These are phyloP conservation scores for Sinella curviseta DNA, from an alignment of 1,140 invertebrate genomes.

Conservation along the genomic window DNA sequence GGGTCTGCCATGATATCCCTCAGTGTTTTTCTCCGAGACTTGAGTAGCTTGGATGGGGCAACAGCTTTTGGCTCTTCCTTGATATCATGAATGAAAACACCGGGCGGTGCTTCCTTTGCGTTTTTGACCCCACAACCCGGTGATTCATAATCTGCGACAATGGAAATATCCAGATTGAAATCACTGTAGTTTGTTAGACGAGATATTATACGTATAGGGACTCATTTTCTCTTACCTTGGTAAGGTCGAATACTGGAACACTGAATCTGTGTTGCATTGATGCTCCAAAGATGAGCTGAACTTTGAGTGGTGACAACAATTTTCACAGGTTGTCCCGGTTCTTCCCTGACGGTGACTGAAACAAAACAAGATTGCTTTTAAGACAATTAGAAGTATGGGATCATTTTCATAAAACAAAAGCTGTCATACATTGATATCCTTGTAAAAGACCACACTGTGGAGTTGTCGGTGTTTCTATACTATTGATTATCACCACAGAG, in stretches of 20 bases:
- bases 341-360: constrained; percentile 52
- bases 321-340: constrained; percentile 51
- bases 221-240: neutral
- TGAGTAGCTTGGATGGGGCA: neutral
- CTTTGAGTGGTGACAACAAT: constrained; percentile 54
- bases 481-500: constrained; percentile 54
- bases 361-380: constrained; percentile 17
- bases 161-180: too few species aligned
- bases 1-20: neutral
- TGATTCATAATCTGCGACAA: neutral
- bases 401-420: neutral
- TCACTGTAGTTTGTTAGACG: too few species aligned
- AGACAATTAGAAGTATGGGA: neutral
- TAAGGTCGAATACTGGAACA: constrained; percentile 49
- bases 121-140: constrained; percentile 6
- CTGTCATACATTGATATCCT: constrained; percentile 54
- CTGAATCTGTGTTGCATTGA: constrained; percentile 52
- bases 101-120: neutral
- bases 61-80: neutral
- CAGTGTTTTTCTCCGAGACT: neutral
- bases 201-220: too few species aligned
- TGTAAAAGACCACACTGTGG: constrained; percentile 53
- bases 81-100: neutral
- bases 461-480: constrained; percentile 53
- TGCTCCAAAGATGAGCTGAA: constrained; percentile 52